These are phyloP conservation scores for Scaptomyza reducta DNA, from an alignment of 2,888 invertebrate species.

Conservation along the genomic window DNA sequence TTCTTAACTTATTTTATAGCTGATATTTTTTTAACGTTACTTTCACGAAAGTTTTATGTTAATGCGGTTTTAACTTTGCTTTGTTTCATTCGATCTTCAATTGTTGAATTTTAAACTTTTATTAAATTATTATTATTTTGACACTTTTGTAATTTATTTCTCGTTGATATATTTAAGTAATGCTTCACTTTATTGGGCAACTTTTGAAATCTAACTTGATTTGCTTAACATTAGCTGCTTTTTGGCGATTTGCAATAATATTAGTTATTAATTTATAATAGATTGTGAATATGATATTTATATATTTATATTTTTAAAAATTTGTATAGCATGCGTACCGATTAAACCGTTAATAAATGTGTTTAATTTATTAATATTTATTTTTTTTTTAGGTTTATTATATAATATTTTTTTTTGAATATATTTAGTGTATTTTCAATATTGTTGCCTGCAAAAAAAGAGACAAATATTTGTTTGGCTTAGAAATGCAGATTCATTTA, in stretches of 20 bases:
- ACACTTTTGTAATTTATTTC: background rate
- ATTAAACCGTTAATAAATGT: background rate
- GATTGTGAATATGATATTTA: background rate
- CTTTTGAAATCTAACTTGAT: background rate
- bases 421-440: slow-evolving; percentile 3
- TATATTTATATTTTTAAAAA: background rate
- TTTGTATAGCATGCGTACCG: background rate
- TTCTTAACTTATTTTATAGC: background rate
- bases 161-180: too few species aligned
- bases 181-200: background rate
- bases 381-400: background rate
- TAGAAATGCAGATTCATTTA: background rate
- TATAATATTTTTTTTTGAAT: slow-evolving; percentile 1
- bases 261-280: background rate
- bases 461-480: slow-evolving; percentile 1
- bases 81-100: background rate
- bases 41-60: background rate
- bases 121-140: background rate
- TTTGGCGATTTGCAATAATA: background rate
- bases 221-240: background rate
- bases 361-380: slow-evolving; percentile 4
- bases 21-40: background rate
- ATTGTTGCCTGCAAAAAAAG: slow-evolving; percentile 43
- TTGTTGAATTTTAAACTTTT: background rate
- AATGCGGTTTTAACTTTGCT: background rate